Evolutionary conservation across 2,113 vertebrate species (phyloP), one percentile per base, ranked within the genome.

Genomic region (Seriola quinqueradiata): DNA sequence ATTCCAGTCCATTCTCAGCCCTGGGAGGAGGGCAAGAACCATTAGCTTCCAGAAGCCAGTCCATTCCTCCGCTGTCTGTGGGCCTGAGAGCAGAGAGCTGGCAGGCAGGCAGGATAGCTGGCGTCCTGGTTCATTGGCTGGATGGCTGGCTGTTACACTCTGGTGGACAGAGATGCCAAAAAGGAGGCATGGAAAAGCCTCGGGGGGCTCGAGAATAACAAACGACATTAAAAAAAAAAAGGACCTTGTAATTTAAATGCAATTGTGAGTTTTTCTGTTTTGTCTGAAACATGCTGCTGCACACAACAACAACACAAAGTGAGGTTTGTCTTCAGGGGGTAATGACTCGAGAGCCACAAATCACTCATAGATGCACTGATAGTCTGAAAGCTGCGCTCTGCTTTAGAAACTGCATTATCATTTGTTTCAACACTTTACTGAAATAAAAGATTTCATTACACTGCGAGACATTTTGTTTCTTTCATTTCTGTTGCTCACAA

Each of bases 21-120:
- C 81, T 55, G 84, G 84, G 84, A 91, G 86, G 78, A 92, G 87
- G 87, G 87, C 90, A 89, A 69, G 86, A 90, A 87, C 88, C 88
- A 91, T 90, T 84, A 90, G 87, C 73, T 88, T 87, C 79, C 78
- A 90, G 77, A 84, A 81, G 70, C 74, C 79, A 68, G 66, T 72
- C 85, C 60, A 70, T 82, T 88, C 80, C 86, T 83, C 70, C 48
- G 32, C 84, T 76, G 86, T 81, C 88, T 75, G 82, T 71, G 9
- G 60, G 72, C 54, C 73, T 67, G 70, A 80, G 84, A 87, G 83
- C 28, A 66, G 81, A 72, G 75, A 84, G 80, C 86, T 82, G 90
- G 88, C 88, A 82, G 80, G 81, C 68, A 64, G 74, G 82, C 76
- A 48, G 85, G 82, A 81, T 81, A 66, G 77, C 76, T 75, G 86